Evolutionary conservation across 2,113 vertebrate genomes (phyloP).

Genomic region (Haplochromis vanheusdeni): DNA sequence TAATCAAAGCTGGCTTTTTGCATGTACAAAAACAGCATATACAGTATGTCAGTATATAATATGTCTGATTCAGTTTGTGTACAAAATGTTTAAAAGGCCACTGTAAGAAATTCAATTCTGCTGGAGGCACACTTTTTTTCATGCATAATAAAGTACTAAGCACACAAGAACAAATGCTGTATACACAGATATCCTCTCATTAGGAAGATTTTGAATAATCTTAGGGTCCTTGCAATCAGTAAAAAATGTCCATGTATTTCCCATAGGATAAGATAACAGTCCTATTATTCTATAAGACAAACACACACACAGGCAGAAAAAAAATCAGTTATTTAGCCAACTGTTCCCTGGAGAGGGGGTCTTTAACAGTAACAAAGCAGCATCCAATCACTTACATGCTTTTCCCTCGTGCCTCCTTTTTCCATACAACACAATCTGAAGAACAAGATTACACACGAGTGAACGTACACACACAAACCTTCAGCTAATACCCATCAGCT

Average conservation of each 20-base stretch:
- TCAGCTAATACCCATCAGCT: constrained; percentile 54
- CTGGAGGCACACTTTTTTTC: neutral
- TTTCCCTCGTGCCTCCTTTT: constrained; percentile 22
- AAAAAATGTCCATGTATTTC: constrained; percentile 5
- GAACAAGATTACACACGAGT: constrained; percentile 16
- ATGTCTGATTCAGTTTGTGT: neutral
- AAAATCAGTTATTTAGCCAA: constrained; percentile 41
- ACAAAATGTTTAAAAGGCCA: neutral
- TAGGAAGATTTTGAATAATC: constrained; percentile 19
- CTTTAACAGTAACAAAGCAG: constrained; percentile 60
- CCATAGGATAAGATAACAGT: constrained; percentile 1
- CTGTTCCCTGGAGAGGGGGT: constrained; percentile 48
- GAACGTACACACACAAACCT: constrained; percentile 20
- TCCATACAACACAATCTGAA: constrained; percentile 41
- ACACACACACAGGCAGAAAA: neutral
- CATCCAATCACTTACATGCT: constrained; percentile 53
- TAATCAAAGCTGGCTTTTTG: neutral
- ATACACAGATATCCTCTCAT: neutral
- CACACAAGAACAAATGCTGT: neutral
- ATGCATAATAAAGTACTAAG: neutral
- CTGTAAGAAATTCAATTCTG: neutral
- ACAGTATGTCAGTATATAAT: neutral
- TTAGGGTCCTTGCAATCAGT: constrained; percentile 8
- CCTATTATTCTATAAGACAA: constrained; percentile 22
- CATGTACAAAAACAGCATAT: neutral